Evolutionary conservation across 1,140 invertebrate genomes (phyloP).

Genomic region (Leptinotarsa undecemlineata): DNA sequence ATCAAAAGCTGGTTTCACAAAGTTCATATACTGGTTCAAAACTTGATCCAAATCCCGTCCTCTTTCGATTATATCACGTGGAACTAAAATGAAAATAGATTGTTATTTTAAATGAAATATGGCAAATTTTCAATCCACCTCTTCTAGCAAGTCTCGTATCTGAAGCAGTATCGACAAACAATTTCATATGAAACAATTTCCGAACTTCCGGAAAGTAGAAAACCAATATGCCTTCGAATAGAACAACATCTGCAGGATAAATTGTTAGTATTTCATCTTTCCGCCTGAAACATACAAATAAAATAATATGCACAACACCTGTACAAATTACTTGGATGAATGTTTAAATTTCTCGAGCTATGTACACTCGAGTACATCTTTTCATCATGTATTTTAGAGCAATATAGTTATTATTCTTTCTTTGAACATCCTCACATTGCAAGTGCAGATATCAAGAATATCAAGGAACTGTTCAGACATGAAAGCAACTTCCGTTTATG

Average conservation of each 20-base stretch:
- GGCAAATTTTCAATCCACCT: slow-evolving; percentile 64
- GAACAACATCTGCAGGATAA: slow-evolving; percentile 96
- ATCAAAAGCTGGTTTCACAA: slow-evolving; percentile 98
- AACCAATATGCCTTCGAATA: slow-evolving; percentile 97
- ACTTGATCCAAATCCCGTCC: slow-evolving; percentile 93
- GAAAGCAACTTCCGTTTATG: background rate
- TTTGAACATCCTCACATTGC: too few relatives aligned
- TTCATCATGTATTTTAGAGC: too few relatives aligned
- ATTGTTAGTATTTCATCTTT: slow-evolving; percentile 77
- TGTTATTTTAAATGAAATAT: slow-evolving; percentile 11
- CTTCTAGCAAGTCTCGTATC: slow-evolving; percentile 93
- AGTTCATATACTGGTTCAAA: slow-evolving; percentile 94
- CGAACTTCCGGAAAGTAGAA: slow-evolving; percentile 96
- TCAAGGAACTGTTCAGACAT: background rate
- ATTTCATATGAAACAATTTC: slow-evolving; percentile 97
- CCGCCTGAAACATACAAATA: slow-evolving; percentile 59
- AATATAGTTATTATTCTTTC: too few relatives aligned
- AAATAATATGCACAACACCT: too few relatives aligned
- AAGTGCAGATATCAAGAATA: background rate
- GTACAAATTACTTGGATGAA: too few relatives aligned
- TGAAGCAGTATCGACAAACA: slow-evolving; percentile 99
- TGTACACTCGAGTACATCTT: too few relatives aligned
- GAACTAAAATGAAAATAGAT: slow-evolving; percentile 64
- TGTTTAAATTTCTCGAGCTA: too few relatives aligned
- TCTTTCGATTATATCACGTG: slow-evolving; percentile 91